Evolutionary conservation across 2,113 vertebrate species (phyloP).

Genomic region (Leptosomus discolor): DNA sequence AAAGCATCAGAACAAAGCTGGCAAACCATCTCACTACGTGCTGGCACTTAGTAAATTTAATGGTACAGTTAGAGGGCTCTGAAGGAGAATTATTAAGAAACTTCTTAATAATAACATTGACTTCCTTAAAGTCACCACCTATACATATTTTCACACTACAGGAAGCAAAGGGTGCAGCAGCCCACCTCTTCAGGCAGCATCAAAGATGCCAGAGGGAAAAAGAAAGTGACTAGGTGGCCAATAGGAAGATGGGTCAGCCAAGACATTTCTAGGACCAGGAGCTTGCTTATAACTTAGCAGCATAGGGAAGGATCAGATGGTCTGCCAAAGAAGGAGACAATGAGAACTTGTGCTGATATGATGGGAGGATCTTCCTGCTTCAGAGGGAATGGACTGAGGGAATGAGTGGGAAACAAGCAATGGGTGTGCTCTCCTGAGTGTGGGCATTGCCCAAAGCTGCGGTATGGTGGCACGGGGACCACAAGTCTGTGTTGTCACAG

Average conservation of each 20-base stretch:
- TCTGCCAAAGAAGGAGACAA: not conserved
- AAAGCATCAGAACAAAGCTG: not conserved
- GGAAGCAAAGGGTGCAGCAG: not conserved
- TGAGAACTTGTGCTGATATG: not conserved
- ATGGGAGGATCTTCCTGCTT: not conserved
- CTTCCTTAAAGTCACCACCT: not conserved
- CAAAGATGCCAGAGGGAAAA: not conserved
- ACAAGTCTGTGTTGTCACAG: not conserved
- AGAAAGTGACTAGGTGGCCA: not conserved
- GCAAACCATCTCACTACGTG: not conserved
- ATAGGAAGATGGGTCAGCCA: not conserved
- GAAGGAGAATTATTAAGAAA: not conserved
- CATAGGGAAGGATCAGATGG: not conserved
- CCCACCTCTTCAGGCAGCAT: not conserved
- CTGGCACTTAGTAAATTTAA: not conserved
- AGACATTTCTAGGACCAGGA: not conserved
- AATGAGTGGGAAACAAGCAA: not conserved
- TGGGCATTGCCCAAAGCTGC: not conserved
- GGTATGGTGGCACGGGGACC: fast-evolving
- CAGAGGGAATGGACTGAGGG: not conserved
- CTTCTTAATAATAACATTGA: not conserved
- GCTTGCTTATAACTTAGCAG: not conserved
- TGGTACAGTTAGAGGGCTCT: not conserved
- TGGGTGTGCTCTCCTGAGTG: not conserved
- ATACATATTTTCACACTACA: not conserved